A percentile compares a stretch with the other conserved stretches of the same genome.
phyloP scores from a whole-genome alignment of 2,888 invertebrate genomes.

The Abrostola tripartita region DNA sequence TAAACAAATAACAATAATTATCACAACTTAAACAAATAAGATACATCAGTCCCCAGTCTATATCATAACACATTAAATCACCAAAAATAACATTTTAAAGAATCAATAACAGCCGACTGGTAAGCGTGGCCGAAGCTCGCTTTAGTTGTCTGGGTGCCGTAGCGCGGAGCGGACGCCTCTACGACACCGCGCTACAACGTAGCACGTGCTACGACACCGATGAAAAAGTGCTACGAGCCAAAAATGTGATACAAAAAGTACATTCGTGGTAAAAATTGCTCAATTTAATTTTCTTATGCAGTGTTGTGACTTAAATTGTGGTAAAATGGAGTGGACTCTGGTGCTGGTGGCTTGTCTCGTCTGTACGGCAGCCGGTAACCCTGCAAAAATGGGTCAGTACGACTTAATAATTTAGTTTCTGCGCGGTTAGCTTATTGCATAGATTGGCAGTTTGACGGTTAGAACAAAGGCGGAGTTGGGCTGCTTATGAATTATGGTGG shows the following conservation, averaged over 20 bases:
- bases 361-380: slow-evolving; percentile 73
- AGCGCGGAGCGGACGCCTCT: slow-evolving; percentile 71
- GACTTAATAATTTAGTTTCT: slow-evolving; percentile 75
- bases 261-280: slow-evolving; percentile 61
- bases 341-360: slow-evolving; percentile 65
- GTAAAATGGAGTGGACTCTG: slow-evolving; percentile 76
- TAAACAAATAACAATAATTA: slow-evolving; percentile 1
- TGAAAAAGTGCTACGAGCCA: slow-evolving; percentile 62
- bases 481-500: slow-evolving; percentile 47
- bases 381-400: slow-evolving; percentile 86
- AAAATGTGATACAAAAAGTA: slow-evolving; percentile 71
- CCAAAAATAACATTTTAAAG: slow-evolving; percentile 87
- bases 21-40: slow-evolving; percentile 11
- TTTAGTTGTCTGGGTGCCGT: slow-evolving; percentile 82
- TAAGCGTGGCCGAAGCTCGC: slow-evolving; percentile 70
- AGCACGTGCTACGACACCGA: slow-evolving; percentile 61
- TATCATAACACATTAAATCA: slow-evolving; percentile 76
- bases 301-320: slow-evolving; percentile 63
- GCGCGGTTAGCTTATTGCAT: slow-evolving; percentile 67
- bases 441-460: slow-evolving; percentile 71
- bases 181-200: slow-evolving; percentile 61
- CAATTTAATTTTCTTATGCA: slow-evolving; percentile 57
- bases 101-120: slow-evolving; percentile 82
- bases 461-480: slow-evolving; percentile 69
- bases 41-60: slow-evolving; percentile 32